Conservation (phyloP, 2,797 vertebrate genomes). For the Pteropus rufus region DNA sequence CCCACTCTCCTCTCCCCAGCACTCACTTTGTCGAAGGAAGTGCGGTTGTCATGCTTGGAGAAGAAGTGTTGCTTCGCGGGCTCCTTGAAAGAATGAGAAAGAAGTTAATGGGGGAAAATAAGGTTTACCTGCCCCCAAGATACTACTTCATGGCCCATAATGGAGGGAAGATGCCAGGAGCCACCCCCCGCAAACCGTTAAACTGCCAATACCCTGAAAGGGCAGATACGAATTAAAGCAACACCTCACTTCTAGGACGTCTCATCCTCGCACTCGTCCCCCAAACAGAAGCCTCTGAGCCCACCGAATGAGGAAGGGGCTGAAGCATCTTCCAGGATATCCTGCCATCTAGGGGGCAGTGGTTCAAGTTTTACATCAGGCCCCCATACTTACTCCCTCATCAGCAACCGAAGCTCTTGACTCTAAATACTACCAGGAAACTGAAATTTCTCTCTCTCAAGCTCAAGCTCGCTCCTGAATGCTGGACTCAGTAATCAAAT, state of each 20-base stretch:
- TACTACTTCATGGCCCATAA: neutral
- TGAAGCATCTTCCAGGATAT: neutral
- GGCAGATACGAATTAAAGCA: neutral
- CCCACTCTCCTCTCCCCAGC: neutral
- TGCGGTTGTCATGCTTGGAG: slow-evolving; percentile 79
- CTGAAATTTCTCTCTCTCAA: neutral
- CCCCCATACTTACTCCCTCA: neutral
- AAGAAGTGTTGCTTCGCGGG: slow-evolving; percentile 71
- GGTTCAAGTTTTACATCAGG: neutral
- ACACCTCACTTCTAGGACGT: neutral
- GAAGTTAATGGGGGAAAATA: neutral
- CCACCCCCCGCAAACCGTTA: neutral
- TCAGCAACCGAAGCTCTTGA: neutral
- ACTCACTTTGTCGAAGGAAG: slow-evolving; percentile 79
- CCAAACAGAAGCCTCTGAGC: neutral
- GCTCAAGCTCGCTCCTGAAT: neutral
- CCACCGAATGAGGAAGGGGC: neutral
- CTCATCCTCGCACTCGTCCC: neutral
- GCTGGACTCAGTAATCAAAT: neutral
- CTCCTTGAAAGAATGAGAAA: slow-evolving; percentile 71
- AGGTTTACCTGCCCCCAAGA: neutral
- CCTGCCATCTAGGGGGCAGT: neutral
- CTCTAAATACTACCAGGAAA: neutral
- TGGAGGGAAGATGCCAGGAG: neutral
- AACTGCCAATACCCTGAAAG: neutral